Evolutionary conservation across 2,888 invertebrate genomes (phyloP), one percentile per base, ranked within the genome.

Genomic region (Torymus texanus): DNA sequence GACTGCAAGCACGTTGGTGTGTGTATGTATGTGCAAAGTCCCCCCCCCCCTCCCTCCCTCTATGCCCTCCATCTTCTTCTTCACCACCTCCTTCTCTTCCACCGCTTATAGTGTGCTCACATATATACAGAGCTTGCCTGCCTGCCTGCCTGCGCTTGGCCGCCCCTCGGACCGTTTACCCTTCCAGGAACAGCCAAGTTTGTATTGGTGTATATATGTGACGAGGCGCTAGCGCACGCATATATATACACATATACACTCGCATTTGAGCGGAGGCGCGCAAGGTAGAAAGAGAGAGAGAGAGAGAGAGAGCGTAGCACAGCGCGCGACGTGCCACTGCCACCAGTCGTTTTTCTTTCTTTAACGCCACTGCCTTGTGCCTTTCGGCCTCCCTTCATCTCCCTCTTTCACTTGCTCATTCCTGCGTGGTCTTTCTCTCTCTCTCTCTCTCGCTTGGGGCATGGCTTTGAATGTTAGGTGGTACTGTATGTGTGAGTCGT

Each of bases 281-380:
- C 24, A 53, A 67, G 51, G 14, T 70, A 55, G 61, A 56, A 62
- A 68, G 72, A 55, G 77, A 71, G 71, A 21, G 55, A 68, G 72
- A 55, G 77, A 71, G 71, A 21, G 55, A 51, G 78, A 82, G 61
- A 74, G 61, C 67, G 51, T 41, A 65, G 56, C 18, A 75, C 2
- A 4, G 67, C 58, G 67, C 58, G 70, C 62, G 75, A 74, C 80
- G 80, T 80, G 80, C 77, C 78, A 81, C 75, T 68, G 76, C 75
- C 79, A 76, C 78, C 74, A 80, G 80, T 74, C 80, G 70, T 59
- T 80, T 72, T 58, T 76, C 81, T 80, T 78, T 82, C 81, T 75
- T 80, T 77, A 41, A 67, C 75, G 76, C 72, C 78, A 77, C 78
- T 71, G 81, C 63, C 75, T 68, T 78, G 61, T 71, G 77, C 67